Evolutionary conservation across 2,888 invertebrate species (phyloP), one percentile per base, ranked within the genome.

Genomic region (Aporophyla lueneburgensis): DNA sequence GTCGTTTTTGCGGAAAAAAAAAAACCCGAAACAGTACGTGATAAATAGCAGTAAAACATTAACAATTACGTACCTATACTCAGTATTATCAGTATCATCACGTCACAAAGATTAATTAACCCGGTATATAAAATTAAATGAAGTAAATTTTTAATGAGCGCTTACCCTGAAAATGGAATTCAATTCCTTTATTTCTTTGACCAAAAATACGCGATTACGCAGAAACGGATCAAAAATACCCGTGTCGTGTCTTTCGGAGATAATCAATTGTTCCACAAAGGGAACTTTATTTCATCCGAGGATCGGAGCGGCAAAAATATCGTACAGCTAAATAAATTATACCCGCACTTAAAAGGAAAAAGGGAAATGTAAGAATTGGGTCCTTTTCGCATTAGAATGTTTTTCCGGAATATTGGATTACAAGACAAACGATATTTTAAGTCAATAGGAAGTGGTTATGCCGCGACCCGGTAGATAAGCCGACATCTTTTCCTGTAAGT

Each of bases 361-460:
- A 68, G 63, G 80, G 71, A 76, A 85, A 85, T 85, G 58, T 81
- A 74, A 69, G 77, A 74, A 85, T 81, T 81, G 83, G 81, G 73
- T 74, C 68, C 70, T 85, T 81, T 81, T 74, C 82, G 71, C 71
- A 83, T 83, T 83, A 83, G 71, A 81, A 85, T 81, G 77, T 85
- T 83, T 85, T 85, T 40, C 77, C 82, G 58, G 83, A 77, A 83
- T 83, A 83, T 83, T 83, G 76, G 86, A 83, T 83, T 83, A 83
- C 83, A 85, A 83, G 83, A 83, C 83, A 82, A 83, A 83, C 83
- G 86, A 74, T 83, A 85, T 81, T 85, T 85, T 81, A 85, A 85
- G 83, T 81, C 83, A 85, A 85, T 81, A 83, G 71, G 74, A 83
- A 81, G 73, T 58, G 83, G 82, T 81, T 81, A 85, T 81, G 58